These are phyloP conservation scores for Poecilia wingei DNA, from an alignment of 2,797 vertebrate genomes.

Conservation along the genomic window DNA sequence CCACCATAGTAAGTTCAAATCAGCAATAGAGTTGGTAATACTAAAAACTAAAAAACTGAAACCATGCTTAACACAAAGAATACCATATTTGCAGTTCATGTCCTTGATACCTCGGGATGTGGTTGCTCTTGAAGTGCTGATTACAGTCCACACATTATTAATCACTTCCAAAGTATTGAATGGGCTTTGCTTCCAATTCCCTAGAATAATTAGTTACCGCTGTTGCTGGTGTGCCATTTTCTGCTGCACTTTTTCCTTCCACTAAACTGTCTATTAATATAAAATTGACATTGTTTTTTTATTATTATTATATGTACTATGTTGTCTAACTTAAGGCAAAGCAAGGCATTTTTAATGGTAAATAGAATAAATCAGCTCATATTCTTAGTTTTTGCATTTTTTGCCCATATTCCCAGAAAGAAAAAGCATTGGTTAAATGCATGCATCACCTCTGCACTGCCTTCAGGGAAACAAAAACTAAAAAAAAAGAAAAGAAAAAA, in stretches of 20 bases:
- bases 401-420: not conserved
- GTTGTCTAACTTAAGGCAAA: not conserved
- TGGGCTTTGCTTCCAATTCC: not conserved
- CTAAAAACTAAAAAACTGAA: too few relatives aligned
- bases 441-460: not conserved
- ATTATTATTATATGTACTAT: not conserved
- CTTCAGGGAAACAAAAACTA: not conserved
- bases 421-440: not conserved
- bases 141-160: not conserved
- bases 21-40: not conserved
- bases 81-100: not conserved
- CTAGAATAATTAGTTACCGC: not conserved
- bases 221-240: not conserved
- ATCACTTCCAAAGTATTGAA: not conserved
- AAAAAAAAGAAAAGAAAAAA: not conserved
- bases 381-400: not conserved
- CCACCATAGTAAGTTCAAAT: not conserved
- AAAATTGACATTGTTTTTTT: not conserved
- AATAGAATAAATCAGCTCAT: not conserved
- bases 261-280: not conserved
- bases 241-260: not conserved
- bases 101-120: not conserved
- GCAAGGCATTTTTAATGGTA: not conserved
- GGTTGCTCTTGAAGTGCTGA: not conserved
- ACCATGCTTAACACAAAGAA: not conserved